Percentiles rank a stretch among this genome's conserved stretches.
Conservation (phyloP, 2,797 vertebrate species). For the Sternotherus odoratus region DNA sequence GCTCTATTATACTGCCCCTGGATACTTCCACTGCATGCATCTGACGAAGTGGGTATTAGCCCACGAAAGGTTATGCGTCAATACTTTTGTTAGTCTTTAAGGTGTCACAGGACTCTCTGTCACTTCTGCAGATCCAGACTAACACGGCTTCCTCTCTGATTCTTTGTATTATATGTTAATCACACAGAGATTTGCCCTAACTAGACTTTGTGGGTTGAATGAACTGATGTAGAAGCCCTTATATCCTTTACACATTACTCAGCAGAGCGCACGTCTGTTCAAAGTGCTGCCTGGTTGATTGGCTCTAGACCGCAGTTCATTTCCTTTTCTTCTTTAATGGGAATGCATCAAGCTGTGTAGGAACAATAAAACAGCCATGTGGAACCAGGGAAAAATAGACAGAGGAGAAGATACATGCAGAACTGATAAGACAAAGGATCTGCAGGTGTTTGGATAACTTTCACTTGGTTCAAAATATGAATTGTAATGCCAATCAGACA, state of each 20-base stretch:
- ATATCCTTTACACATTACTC: not conserved
- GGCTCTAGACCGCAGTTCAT: too few species aligned
- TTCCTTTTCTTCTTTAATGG: accelerated
- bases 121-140: too few species aligned
- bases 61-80: too few species aligned
- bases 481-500: not conserved
- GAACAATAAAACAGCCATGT: accelerated
- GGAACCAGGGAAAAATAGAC: not conserved
- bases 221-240: not conserved
- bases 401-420: not conserved
- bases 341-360: not conserved
- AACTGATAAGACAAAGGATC: not conserved
- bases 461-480: not conserved
- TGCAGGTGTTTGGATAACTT: accelerated
- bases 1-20: too few species aligned
- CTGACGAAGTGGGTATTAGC: too few species aligned
- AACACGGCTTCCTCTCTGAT: too few species aligned
- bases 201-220: not conserved
- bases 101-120: too few species aligned
- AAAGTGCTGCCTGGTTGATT: not conserved
- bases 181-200: not conserved
- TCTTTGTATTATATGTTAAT: not conserved
- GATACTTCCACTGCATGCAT: too few species aligned
- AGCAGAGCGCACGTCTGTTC: not conserved
- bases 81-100: too few species aligned